Base-by-base conservation (phyloP, 2,888 invertebrate genomes). In the Salpingus planirostris region DNA sequence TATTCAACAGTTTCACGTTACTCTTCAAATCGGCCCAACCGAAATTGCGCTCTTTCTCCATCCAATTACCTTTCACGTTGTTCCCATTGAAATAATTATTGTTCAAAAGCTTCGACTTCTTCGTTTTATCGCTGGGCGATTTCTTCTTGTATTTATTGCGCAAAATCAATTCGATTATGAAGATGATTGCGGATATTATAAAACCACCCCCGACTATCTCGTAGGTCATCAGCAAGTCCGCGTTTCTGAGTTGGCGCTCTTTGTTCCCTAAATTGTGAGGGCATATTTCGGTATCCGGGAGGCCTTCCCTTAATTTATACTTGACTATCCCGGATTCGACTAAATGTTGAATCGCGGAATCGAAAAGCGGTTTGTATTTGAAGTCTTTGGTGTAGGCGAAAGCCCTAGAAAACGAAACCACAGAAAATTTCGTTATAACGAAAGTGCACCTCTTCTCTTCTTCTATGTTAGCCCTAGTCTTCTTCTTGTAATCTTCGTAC, bases 171-270 rank as follows among this genome's bases (percentile, higher is more conserved):
- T 89, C 88, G 4, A 71, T 67, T 15, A 74, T 55, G 52, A 88
- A 87, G 0, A 79, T 69, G 0, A 75, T 65, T 2, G 71, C 52
- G 0, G 83, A 76, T 1, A 80, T 69, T 0, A 68, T 66, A 31
- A 87, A 74, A 0, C 89, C 89, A 1, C 71, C 66, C 1, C 74
- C 64, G 56, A 87, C 82, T 2, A 88, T 79, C 44, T 78, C 67
- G 52, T 88, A 90, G 0, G 89, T 89, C 70, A 87, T 80, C 47
- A 74, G 60, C 1, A 90, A 70, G 59, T 90, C 89, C 2, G 76
- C 71, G 54, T 86, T 84, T 40, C 78, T 65, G 4, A 90, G 64
- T 53, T 80, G 80, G 1, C 88, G 70, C 52, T 89, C 89, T 22
- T 78, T 84, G 33, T 82, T 83, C 44, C 81, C 83, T 43, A 89